Evolutionary conservation across 2,797 vertebrate species (phyloP).

Genomic region (Dipus sagitta): DNA sequence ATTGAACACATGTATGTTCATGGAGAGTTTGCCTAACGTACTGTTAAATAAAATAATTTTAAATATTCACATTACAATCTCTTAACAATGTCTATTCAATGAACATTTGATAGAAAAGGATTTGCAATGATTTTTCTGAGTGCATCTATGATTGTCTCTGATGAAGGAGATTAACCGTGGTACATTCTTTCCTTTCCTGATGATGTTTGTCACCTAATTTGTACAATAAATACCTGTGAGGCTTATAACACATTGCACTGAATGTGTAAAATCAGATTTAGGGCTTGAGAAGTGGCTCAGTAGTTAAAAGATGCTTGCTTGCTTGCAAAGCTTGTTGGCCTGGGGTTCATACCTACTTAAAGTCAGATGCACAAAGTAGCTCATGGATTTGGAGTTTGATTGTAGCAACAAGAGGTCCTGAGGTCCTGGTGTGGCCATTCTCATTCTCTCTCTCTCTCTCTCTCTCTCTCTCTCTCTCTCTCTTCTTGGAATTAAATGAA

Average conservation of each 20-base stretch:
- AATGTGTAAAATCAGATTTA: neutral
- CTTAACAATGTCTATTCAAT: neutral
- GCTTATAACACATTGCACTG: slow-evolving; percentile 16
- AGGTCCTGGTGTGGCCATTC: no score
- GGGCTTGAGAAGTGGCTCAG: no score
- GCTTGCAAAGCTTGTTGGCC: no score
- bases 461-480: no score
- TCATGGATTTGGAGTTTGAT: no score
- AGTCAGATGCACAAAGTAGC: no score
- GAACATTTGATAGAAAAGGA: slow-evolving; percentile 1
- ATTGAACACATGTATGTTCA: neutral
- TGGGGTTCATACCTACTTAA: no score
- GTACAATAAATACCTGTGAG: neutral
- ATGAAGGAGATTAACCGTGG: neutral
- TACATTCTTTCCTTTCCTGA: slow-evolving; percentile 7
- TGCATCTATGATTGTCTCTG: neutral
- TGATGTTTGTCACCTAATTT: neutral
- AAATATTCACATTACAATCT: neutral
- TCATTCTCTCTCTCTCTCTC: no score
- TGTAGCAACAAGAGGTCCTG: no score
- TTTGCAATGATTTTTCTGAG: neutral
- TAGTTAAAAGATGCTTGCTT: no score
- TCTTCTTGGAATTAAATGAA: no score
- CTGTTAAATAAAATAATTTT: neutral
- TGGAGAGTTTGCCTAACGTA: neutral